A percentile compares a stretch with the other conserved stretches of the same genome.
Conservation (phyloP, 2,113 vertebrate species). For the Ailurus styani region DNA sequence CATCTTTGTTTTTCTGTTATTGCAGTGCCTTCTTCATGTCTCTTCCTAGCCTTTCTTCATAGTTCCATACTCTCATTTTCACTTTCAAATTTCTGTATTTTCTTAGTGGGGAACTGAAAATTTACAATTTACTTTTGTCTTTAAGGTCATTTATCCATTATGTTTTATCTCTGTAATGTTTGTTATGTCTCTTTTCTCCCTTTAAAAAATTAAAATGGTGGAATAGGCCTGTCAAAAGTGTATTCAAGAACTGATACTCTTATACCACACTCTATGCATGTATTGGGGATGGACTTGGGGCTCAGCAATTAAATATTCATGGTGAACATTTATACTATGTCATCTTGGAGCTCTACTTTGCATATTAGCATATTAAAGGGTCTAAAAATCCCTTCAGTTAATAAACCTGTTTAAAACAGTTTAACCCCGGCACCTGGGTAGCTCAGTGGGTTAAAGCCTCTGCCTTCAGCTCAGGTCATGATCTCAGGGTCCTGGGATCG, state of each 20-base stretch:
- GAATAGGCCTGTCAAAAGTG: background rate
- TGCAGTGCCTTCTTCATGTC: background rate
- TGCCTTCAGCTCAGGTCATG: no score
- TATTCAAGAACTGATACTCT: background rate
- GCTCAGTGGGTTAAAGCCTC: no score
- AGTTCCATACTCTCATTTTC: background rate
- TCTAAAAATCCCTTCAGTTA: constrained; percentile 18
- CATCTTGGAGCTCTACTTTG: background rate
- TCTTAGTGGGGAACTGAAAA: background rate
- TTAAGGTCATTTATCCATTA: background rate
- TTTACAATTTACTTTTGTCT: background rate
- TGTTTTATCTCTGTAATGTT: background rate
- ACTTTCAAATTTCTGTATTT: background rate
- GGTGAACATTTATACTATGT: background rate
- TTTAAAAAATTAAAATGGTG: background rate
- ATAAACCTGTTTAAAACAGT: constrained; percentile 32
- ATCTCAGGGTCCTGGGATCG: no score
- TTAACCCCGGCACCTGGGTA: no score
- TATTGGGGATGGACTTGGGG: no score
- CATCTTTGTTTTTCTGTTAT: background rate
- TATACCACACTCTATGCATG: background rate
- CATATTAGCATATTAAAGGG: constrained; percentile 17
- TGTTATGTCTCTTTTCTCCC: background rate
- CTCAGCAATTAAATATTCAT: background rate
- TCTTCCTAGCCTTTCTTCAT: background rate